Percentiles rank a stretch among this genome's conserved stretches.
These are phyloP conservation scores for Bombylius discolor DNA, from an alignment of 2,888 invertebrate genomes.

Conservation along the genomic window DNA sequence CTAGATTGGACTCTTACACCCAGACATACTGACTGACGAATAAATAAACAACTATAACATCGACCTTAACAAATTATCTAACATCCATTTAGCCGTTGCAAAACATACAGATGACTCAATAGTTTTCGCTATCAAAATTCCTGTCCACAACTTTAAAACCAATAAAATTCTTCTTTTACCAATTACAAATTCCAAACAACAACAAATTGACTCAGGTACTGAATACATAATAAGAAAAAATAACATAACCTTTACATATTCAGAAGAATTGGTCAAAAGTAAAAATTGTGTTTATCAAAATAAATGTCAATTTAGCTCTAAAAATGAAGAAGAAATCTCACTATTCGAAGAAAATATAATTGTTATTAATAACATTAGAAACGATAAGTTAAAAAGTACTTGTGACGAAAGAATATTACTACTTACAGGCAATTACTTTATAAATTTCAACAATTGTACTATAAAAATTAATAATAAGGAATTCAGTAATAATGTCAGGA, in stretches of 20 bases:
- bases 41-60: too few relatives aligned
- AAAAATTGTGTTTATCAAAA: neutral
- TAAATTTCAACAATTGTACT: constrained; percentile 2
- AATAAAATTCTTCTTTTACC: neutral
- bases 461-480: neutral
- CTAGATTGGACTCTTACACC: too few relatives aligned
- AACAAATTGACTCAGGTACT: constrained; percentile 4
- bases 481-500: neutral
- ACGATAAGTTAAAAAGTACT: too few relatives aligned
- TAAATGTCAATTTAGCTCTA: neutral
- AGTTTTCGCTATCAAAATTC: too few relatives aligned
- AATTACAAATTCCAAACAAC: neutral
- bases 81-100: too few relatives aligned
- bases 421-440: neutral
- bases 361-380: too few relatives aligned
- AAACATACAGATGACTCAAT: too few relatives aligned
- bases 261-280: neutral
- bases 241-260: neutral
- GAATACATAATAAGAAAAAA: constrained; percentile 1
- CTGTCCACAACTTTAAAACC: constrained; percentile 2
- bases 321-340: neutral
- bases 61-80: too few relatives aligned
- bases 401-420: too few relatives aligned
- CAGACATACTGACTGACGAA: too few relatives aligned
- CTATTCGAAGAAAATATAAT: too few relatives aligned